A percentile compares a stretch with the other conserved stretches of the same genome.
phyloP scores from a whole-genome alignment of 1,140 invertebrate genomes.

The Cydia pomonella region DNA sequence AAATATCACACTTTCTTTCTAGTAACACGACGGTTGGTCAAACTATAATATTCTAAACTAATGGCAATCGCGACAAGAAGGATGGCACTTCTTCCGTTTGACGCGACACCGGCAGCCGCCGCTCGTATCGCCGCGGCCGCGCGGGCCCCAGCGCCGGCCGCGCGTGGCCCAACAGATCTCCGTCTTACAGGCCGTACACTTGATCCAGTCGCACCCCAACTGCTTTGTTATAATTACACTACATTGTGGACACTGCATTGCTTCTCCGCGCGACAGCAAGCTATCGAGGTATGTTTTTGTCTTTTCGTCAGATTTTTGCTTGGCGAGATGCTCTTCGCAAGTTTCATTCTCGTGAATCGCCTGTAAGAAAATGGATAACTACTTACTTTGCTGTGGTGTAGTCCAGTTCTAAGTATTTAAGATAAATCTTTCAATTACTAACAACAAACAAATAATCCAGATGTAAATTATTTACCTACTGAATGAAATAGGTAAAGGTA shows the following conservation, averaged over 20 bases:
- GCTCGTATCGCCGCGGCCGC: conserved; percentile 90
- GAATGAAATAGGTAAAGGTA: too few species aligned
- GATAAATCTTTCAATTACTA: neutral
- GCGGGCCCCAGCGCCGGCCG: conserved; percentile 93
- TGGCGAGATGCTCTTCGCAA: conserved; percentile 92
- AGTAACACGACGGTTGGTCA: neutral
- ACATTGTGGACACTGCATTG: conserved; percentile 92
- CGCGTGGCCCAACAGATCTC: conserved; percentile 97
- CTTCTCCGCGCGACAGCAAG: conserved; percentile 92
- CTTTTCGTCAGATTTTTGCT: conserved; percentile 84
- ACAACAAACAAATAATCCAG: too few species aligned
- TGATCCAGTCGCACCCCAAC: conserved; percentile 97
- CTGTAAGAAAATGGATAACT: conserved; percentile 67
- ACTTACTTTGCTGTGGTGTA: neutral
- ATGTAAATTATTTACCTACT: too few species aligned
- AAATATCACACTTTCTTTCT: neutral
- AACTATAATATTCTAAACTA: conserved; percentile 71
- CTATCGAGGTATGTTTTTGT: conserved; percentile 90
- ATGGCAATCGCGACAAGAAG: conserved; percentile 94
- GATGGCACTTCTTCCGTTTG: conserved; percentile 92
- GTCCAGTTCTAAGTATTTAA: too few species aligned
- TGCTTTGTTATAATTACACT: conserved; percentile 93
- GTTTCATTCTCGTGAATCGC: conserved; percentile 92
- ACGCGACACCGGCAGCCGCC: conserved; percentile 93
- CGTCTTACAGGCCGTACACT: conserved; percentile 95